These are phyloP conservation scores for Phytoseiulus persimilis DNA, from an alignment of 2,888 invertebrate genomes.

Conservation along the genomic window DNA sequence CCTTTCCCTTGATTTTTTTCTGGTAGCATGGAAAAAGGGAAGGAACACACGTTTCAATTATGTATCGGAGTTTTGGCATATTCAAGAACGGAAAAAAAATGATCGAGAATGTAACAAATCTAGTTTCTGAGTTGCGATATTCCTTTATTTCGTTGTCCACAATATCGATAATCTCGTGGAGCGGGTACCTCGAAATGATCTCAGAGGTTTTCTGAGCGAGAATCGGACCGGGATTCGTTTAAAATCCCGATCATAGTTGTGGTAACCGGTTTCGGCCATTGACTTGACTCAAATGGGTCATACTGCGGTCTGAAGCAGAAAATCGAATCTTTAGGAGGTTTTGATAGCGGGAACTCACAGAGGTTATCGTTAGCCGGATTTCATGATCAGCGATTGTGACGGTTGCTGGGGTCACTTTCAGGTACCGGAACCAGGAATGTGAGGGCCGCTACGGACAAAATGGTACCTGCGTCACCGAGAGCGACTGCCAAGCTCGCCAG, in stretches of 20 bases:
- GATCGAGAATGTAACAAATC: no score
- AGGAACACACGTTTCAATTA: no score
- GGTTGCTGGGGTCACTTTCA: slow-evolving; percentile 55
- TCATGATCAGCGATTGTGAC: no score
- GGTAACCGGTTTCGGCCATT: background rate
- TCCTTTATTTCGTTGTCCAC: no score
- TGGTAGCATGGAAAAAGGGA: no score
- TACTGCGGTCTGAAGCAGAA: background rate
- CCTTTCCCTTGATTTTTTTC: no score
- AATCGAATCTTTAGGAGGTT: background rate
- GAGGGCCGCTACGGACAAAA: slow-evolving; percentile 66
- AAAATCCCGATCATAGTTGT: background rate
- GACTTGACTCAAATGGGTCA: background rate
- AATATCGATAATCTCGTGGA: background rate
- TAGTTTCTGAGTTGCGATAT: no score
- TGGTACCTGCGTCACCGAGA: slow-evolving; percentile 56
- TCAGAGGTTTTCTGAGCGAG: background rate
- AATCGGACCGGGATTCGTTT: background rate
- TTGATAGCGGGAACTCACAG: background rate
- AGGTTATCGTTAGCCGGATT: no score
- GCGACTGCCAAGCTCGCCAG: slow-evolving; percentile 63
- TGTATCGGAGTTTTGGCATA: no score
- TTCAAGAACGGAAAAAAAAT: no score
- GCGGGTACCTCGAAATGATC: background rate
- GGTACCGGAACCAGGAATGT: slow-evolving; percentile 66